These are phyloP conservation scores for Hystrix brachyura DNA, from an alignment of 2,113 vertebrate genomes.

Conservation along the genomic window DNA sequence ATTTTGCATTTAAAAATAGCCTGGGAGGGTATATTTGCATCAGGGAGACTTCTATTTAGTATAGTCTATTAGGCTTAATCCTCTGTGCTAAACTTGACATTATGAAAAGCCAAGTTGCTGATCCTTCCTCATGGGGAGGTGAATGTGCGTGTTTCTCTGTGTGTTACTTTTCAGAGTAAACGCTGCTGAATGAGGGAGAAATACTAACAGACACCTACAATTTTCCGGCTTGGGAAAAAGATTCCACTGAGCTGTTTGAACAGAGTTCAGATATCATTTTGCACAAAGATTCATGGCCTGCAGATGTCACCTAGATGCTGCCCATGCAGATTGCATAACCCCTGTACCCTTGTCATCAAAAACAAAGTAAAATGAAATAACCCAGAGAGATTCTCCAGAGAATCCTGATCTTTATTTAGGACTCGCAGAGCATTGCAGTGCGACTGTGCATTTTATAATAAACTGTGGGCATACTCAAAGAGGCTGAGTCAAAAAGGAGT, in stretches of 20 bases:
- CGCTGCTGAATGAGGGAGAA: neutral
- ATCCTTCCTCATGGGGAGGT: neutral
- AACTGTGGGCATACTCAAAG: neutral
- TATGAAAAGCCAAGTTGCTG: neutral
- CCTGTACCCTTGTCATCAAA: neutral
- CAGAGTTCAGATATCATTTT: neutral
- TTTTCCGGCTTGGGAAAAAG: neutral
- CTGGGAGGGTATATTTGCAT: neutral
- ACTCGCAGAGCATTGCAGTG: neutral
- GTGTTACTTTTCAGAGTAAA: neutral
- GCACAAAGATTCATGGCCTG: neutral
- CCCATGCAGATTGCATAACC: neutral
- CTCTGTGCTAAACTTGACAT: constrained; percentile 8
- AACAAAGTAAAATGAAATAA: too few species aligned
- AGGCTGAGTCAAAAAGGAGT: neutral
- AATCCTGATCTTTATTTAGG: neutral
- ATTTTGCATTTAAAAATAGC: constrained; percentile 53
- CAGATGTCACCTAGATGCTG: neutral
- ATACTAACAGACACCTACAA: constrained; percentile 10
- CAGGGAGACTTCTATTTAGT: neutral
- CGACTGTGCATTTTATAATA: too few species aligned
- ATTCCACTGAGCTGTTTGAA: neutral
- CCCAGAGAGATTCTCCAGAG: neutral
- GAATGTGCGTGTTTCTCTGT: neutral
- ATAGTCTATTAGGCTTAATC: neutral